Base-by-base conservation (phyloP, 2,888 invertebrate genomes). In the Pheosia tremula region DNA sequence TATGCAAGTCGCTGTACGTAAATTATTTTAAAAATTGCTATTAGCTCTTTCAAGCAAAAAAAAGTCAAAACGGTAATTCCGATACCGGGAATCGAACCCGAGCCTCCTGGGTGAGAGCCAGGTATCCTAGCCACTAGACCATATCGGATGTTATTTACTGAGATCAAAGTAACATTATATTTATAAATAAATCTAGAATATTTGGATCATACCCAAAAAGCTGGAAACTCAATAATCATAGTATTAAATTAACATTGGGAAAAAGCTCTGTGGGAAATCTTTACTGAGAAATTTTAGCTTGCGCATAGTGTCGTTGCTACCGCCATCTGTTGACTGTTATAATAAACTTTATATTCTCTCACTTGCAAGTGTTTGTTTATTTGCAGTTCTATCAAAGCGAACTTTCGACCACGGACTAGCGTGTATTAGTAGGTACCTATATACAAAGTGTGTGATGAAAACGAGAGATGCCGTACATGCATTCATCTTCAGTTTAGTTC, bases 51-150 rank as follows among this genome's bases (percentile, higher is more conserved):
- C 10, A 8, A 43, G 9, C 50, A 50, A 8, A 50, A 24, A 50
- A 54, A 43, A 8, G 11, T 8, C 13, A 45, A 60, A 62, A 58
- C 54, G 37, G 24, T 11, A 39, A 58, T 93, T 94, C 94, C 92
- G 90, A 88, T 93, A 92, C 92, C 92, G 93, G 92, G 91, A 93
- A 92, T 94, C 91, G 93, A 94, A 94, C 93, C 94, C 94, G 94
- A 90, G 92, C 92, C 93, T 93, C 95, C 95, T 95, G 95, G 95
- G 94, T 95, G 95, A 95, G 94, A 95, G 95, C 95, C 95, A 95
- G 95, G 94, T 95, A 95, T 95, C 95, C 95, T 95, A 95, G 94
- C 95, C 95, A 95, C 95, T 95, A 95, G 95, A 95, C 94, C 94
- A 94, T 94, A 94, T 80, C 79, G 75, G 80, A 81, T 81, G 0